Evolutionary conservation across 1,140 invertebrate species (phyloP), one percentile per base, ranked within the genome.

Genomic region (Mamestra configurata): DNA sequence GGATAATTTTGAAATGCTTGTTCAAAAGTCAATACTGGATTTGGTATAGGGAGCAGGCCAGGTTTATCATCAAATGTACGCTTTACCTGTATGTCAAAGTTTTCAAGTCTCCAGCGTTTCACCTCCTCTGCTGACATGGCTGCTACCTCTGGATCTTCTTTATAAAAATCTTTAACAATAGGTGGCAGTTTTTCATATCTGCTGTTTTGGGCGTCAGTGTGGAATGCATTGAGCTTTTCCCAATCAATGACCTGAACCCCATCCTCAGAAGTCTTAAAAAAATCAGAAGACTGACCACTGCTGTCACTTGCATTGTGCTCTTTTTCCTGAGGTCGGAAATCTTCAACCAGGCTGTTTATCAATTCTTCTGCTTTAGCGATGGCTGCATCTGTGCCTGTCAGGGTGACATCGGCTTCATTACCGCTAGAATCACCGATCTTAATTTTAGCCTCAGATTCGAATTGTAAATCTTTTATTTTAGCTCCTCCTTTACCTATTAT

Each of bases 1-100:
- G 97, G 98, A 95, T 97, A 98, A 80, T 97, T 86, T 76, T 96
- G 88, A 84, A 99, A 99, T 55, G 98, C 98, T 88, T 99, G 97
- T 82, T 98, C 96, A 95, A 99, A 99, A 22, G 96, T 97, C 83
- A 93, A 87, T 0, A 98, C 96, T 11, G 98, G 98, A 93, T 99
- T 99, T 0, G 98, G 98, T 83, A 99, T 97, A 2, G 92, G 91
- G 37, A 84, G 88, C 15, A 90, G 83, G 7, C 86, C 85, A 35
- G 88, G 89, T 53, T 94, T 90, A 5, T 96, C 93, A 13, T 95
- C 57, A 95, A 95, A 94, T 35, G 96, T 95, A 64, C 95, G 92
- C 53, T 92, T 92, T 0, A 98, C 97, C 61, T 96, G 96, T 37
- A 98, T 98, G 59, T 98, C 97, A 89, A 98, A 98, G 77, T 97